Evolutionary conservation across 2,113 vertebrate species (phyloP).

Genomic region (Micromys minutus): DNA sequence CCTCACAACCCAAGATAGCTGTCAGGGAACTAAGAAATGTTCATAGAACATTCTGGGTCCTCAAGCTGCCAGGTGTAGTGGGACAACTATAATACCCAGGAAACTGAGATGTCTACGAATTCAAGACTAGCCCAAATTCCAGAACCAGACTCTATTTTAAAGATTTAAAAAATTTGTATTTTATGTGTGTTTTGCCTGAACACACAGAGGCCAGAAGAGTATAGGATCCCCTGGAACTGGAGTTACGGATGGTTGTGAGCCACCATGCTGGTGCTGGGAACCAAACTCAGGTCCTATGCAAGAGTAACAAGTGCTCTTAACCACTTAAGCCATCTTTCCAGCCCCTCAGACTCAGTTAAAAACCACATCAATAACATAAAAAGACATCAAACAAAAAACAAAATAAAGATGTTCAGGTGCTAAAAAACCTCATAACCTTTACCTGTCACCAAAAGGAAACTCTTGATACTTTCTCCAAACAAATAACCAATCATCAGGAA

Average conservation of each 20-base stretch:
- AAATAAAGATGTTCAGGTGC: neutral
- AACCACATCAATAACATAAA: neutral
- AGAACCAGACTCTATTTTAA: neutral
- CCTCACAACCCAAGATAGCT: neutral
- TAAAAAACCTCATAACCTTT: fast-evolving
- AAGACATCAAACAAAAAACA: neutral
- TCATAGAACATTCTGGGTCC: fast-evolving
- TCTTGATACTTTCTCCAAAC: neutral
- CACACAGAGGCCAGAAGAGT: neutral
- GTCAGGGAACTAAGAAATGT: fast-evolving
- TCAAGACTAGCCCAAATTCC: neutral
- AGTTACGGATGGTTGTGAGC: neutral
- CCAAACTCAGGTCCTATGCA: neutral
- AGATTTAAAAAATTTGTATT: neutral
- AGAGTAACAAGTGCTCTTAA: neutral
- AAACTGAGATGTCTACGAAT: neutral
- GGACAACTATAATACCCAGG: neutral
- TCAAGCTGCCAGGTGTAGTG: neutral
- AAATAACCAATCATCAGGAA: fast-evolving
- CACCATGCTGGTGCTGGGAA: neutral
- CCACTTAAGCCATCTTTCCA: neutral
- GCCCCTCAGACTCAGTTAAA: neutral
- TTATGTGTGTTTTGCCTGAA: neutral
- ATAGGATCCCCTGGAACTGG: neutral
- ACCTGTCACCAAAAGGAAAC: neutral